Base-by-base conservation (phyloP, 2,113 vertebrate species). In the Oenanthe melanoleuca region DNA sequence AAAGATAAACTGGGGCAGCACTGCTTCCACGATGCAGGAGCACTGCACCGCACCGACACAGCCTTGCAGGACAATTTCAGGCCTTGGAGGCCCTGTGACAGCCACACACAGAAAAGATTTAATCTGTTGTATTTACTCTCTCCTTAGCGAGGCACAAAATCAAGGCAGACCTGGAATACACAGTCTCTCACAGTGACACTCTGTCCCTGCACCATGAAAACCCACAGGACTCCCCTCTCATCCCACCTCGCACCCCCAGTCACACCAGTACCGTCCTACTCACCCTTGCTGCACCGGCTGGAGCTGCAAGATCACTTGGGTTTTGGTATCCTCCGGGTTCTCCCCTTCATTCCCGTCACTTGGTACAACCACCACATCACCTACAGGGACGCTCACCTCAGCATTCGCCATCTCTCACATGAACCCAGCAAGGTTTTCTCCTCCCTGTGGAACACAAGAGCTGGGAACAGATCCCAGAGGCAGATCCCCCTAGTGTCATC, bases 241-340 rank as follows among this genome's bases (percentile, higher is more conserved):
- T 65, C 28, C 37, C 88, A 61, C 8, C 50, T 78, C 1, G 0
- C 38, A n/a, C 28, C 56, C 78, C 52, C 55, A 38, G 88, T 31
- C 50, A 69, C 69, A 69, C 42, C 56, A 31, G 59, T 24, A 64
- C 33, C 33, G 5, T 22, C 52, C 65, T 31, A 97, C 98, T 97
- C 98, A 99, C 99, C 99, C 98, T 63, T 99, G 98, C 42, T 98
- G 97, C 93, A 99, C 98, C 5, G 99, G 98, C 92, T 99, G 99
- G 63, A 99, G 98, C 95, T 99, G 99, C 94, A 99, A 86, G 93
- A 99, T 98, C 95, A 99, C 99, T 97, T 98, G 98, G 80, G 98
- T 99, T 97, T 99, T 99, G 82, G 97, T 98, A 42, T 98, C 98
- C 97, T 99, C 98, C 57, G 98, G 98, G 12, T 97, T 98, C 86